Evolutionary conservation across 2,113 vertebrate genomes (phyloP), one percentile per base, ranked within the genome.

Genomic region (Rhynchomys soricoides): DNA sequence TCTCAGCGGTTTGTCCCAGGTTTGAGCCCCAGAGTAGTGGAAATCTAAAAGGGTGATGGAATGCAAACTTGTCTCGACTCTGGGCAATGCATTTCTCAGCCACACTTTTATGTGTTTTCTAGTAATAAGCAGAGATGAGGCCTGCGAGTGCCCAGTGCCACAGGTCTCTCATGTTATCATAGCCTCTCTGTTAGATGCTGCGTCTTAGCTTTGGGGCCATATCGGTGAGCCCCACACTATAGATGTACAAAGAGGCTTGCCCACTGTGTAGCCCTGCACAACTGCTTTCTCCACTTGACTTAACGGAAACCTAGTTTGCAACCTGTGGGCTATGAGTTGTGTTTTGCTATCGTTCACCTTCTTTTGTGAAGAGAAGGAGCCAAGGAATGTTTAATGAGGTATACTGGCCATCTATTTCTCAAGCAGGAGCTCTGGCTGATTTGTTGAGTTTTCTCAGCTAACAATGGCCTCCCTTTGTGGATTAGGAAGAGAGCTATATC

Each of bases 191-290:
- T 71, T 55, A 68, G 95, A 45, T 57, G 68, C 57, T 86, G 45
- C 48, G 8, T 86, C 97, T 79, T 93, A 62, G 3, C 97, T 93
- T 94, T 94, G 7, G 95, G 48, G 26, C 94, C 97, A 0, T 81
- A 40, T 88, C 43, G 91, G 48, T 40, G 95, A 85, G 19, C 70
- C 16, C 10, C 86, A 86, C 77, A 12, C 78, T 59, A 0, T 1
- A 73, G 77, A 97, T 96, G 89, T 66, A 2, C 75, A 96, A 75
- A 95, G 26, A 74, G 45, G 0, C 66, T 93, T 55, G 95, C 95
- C 92, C 55, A 90, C 94, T 26, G 29, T 40, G 75, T 24, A 52
- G 40, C 64, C 31, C 15, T 73, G 4, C 64, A 79, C 70, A 93
- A 34, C 59, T 71, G 43, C 59, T 91, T 89, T 96, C 77, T 86